Evolutionary conservation across 2,888 invertebrate species (phyloP), one percentile per base, ranked within the genome.

Genomic region (Tethea ocularis): DNA sequence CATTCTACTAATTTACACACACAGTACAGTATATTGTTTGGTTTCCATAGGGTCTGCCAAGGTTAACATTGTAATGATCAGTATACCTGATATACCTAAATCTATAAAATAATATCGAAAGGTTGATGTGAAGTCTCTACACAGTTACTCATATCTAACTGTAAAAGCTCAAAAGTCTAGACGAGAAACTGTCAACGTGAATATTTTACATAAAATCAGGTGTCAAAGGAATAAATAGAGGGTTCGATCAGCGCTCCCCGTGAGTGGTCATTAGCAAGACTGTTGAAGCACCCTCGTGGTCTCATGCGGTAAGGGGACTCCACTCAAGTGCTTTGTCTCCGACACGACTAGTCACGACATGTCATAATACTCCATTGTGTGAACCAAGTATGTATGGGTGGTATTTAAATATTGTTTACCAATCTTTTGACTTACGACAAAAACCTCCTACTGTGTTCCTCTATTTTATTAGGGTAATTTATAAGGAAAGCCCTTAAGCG

Each of bases 261-360:
- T 61, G 74, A 84, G 83, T 83, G 83, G 81, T 78, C 80, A 86
- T 86, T 86, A 87, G 82, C 67, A 67, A 74, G 69, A 66, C 67
- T 64, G 70, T 59, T 64, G 61, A 62, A 80, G 83, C 55, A 66
- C 77, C 61, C 81, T 83, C 74, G 67, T 69, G 83, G 83, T 80
- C 75, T 78, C 82, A 79, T 78, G 72, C 62, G 69, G 67, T 63
- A 64, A 85, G 85, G 57, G 62, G 72, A 53, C 81, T 86, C 61
- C 58, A 67, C 52, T 72, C 66, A 61, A 84, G 83, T 64, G 76
- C 75, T 70, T 75, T 77, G 80, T 76, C 73, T 77, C 69, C 67
- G 73, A 60, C 69, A 67, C 61, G 59, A 64, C 68, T 63, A 63
- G 57, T 67, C 75, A 71, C 77, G 74, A 75, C 74, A 75, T 72